Base-by-base conservation (phyloP, 2,888 invertebrate genomes). In the Idaea straminata region DNA sequence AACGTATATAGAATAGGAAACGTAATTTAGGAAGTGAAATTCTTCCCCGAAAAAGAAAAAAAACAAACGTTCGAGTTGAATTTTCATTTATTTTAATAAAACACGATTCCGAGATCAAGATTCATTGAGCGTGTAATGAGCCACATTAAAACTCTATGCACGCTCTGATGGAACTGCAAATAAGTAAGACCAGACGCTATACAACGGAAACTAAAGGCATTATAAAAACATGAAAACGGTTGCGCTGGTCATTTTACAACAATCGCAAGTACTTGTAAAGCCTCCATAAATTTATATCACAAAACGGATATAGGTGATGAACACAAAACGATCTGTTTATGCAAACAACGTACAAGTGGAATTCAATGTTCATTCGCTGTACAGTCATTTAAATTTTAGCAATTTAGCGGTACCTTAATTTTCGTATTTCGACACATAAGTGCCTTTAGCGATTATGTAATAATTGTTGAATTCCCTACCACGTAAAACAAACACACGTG, bases 141-240 rank as follows among this genome's bases (percentile, higher is more conserved):
- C 70, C 78, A 81, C 82, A 85, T 89, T 87, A 84, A 84, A 83
- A 89, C 80, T 74, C 89, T 67, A 74, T 75, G 79, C 89, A 89
- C 89, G 88, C 77, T 79, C 74, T 75, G 81, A 80, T 83, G 78
- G 82, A 80, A 82, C 79, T 79, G 83, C 83, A 75, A 80, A 79
- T 79, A 81, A 82, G 80, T 81, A 64, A 60, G 71, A 81, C 77
- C 74, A 84, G 84, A 83, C 81, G 77, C 75, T 86, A 84, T 87
- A 87, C 88, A 87, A 76, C 86, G 90, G 89, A 89, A 82, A 84
- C 80, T 72, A 77, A 77, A 72, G 75, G 77, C 77, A 80, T 81
- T 77, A 79, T 47, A 47, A 47, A 47, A 7, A 47, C 10, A 47
- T 47, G 10, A 47, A 47, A 3, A 47, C 47, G 13, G 7, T 47